Evolutionary conservation across 2,113 vertebrate species (phyloP).

Genomic region (Sinocyclocheilus grahami): DNA sequence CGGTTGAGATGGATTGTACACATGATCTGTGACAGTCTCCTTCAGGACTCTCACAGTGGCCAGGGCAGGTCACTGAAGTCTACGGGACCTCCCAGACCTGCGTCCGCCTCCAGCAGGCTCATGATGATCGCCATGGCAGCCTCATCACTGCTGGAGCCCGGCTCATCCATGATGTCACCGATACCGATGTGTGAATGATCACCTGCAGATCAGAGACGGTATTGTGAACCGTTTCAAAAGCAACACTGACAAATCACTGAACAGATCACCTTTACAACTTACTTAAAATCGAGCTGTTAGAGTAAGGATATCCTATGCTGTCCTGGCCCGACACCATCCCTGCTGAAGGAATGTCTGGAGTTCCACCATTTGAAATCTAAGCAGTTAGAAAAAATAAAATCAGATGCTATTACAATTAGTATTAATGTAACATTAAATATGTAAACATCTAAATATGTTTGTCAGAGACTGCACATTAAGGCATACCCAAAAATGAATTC

Average conservation of each 20-base stretch:
- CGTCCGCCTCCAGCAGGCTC: constrained; percentile 93
- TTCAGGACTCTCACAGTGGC: constrained; percentile 68
- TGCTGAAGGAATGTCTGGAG: constrained; percentile 86
- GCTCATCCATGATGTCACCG: constrained; percentile 64
- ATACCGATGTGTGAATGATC: constrained; percentile 65
- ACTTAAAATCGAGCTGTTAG: constrained; percentile 50
- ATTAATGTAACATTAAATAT: not conserved
- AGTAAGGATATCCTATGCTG: constrained; percentile 48
- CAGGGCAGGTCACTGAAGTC: constrained; percentile 92
- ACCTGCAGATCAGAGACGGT: constrained; percentile 62
- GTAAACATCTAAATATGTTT: not conserved
- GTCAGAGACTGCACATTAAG: not conserved
- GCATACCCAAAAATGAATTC: no score
- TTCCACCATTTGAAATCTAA: constrained; percentile 91
- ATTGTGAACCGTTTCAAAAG: not conserved
- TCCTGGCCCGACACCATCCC: constrained; percentile 85
- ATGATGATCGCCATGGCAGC: constrained; percentile 95
- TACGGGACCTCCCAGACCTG: constrained; percentile 85
- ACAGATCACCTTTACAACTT: not conserved
- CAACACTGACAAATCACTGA: not conserved
- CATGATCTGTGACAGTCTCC: not conserved
- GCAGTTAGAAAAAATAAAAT: not conserved
- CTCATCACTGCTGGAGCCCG: constrained; percentile 88
- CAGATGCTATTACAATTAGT: not conserved
- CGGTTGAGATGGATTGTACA: not conserved